Base-by-base conservation (phyloP, 2,113 vertebrate species). In the Callospermophilus lateralis region DNA sequence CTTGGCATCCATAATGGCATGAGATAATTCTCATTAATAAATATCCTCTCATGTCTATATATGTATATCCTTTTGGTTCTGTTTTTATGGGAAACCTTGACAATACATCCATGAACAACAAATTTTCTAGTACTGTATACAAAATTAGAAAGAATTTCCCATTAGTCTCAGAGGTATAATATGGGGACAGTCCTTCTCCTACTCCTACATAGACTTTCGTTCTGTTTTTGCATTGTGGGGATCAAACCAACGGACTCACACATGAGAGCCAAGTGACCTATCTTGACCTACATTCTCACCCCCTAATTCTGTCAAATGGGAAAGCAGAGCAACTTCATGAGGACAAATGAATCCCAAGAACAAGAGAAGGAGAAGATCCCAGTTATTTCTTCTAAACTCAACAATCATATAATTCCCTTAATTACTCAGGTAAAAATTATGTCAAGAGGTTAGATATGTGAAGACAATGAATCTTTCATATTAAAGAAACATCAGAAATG, bases 341-440 rank as follows among this genome's bases (percentile, higher is more conserved):
- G 19, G 1, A 37, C 24, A 79, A 37, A 3, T 89, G 45, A 79
- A 67, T 45, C 32, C 8, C 28, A 68, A 88, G 45, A 95, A 79
- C 34, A 89, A 87, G 9, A 32, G 15, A 42, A 85, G 16, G 4
- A 70, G 11, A 28, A 19, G n/a, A 11, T 48, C 19, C 19, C 8
- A n/a, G 30, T 53, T 72, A 74, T 53, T 68, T 32, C 30, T 84
- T 93, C 24, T 94, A 61, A 78, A 88, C 19, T 84, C 42, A 84
- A 76, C 1, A 67, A 94, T 83, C 89, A 79, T 48, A 3, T 84
- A 92, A 92, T 28, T 79, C 37, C 34, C 37, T 91, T n/a, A 95
- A 83, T 37, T 83, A 72, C 5, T 87, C 10, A 42, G 65, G 28
- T 48, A 63, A 77, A 90, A 85, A 37, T 58, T 20, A 76, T 39